A percentile compares a stretch with the other conserved stretches of the same genome.
Evolutionary conservation across 1,140 invertebrate genomes (phyloP).

Genomic region (Drosophila varians): DNA sequence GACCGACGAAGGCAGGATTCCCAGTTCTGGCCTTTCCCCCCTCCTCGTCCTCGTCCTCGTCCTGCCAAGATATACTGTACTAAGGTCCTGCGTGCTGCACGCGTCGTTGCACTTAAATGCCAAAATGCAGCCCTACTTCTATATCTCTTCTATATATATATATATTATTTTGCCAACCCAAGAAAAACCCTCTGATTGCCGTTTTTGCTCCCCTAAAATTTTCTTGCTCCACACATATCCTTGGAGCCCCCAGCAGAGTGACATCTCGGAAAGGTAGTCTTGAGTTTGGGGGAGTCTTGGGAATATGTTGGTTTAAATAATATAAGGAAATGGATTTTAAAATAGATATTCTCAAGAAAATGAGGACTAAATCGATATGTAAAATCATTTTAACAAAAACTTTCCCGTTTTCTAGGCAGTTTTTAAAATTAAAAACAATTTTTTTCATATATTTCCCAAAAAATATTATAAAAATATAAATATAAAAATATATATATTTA

Average conservation of each 20-base stretch:
- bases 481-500: no score
- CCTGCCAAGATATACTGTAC: conserved; percentile 11
- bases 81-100: conserved; percentile 65
- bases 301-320: no score
- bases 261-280: conserved; percentile 4
- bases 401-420: no score
- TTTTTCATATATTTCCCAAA: no score
- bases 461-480: no score
- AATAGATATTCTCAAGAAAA: background rate
- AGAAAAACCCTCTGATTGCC: conserved; percentile 24
- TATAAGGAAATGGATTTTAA: no score
- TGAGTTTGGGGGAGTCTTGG: no score
- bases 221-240: conserved; percentile 23
- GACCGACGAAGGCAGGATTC: conserved; percentile 3
- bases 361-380: no score
- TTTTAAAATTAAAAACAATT: no score
- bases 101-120: conserved; percentile 71
- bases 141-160: background rate
- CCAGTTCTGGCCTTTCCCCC: no score
- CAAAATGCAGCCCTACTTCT: conserved; percentile 50
- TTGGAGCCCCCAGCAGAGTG: conserved; percentile 10
- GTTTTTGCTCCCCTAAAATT: conserved; percentile 16
- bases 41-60: background rate
- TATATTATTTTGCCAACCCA: no score
- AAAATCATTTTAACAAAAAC: no score